Evolutionary conservation across 1,140 invertebrate species (phyloP).

Genomic region (Orussus abietinus): DNA sequence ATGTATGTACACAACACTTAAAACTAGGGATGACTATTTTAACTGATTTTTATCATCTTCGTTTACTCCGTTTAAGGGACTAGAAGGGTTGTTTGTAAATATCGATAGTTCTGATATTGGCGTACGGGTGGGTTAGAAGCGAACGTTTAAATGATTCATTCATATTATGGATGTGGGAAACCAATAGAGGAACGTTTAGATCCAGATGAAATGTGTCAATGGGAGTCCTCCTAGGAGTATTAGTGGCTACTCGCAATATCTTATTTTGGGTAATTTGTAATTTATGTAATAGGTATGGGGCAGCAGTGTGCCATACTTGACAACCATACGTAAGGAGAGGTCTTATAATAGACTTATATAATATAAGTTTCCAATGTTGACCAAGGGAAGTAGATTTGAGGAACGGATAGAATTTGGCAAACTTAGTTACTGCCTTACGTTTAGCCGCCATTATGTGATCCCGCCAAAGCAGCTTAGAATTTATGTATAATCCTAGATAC

Average conservation of each 20-base stretch:
- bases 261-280: conserved; percentile 11
- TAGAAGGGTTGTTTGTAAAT: too few relatives aligned
- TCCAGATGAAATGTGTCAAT: too few relatives aligned
- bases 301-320: conserved; percentile 8
- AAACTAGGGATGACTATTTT: too few relatives aligned
- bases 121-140: too few relatives aligned
- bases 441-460: background rate
- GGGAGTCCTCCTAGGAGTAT: conserved; percentile 1
- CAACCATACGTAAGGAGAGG: conserved; percentile 10
- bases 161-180: too few relatives aligned
- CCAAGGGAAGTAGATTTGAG: conserved; percentile 10
- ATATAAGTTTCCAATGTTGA: conserved; percentile 7
- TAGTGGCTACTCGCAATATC: conserved; percentile 6
- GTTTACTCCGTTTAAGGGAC: too few relatives aligned
- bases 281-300: conserved; percentile 2
- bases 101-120: too few relatives aligned
- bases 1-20: too few relatives aligned
- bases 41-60: too few relatives aligned
- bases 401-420: background rate
- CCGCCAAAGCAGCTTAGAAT: background rate
- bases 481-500: background rate
- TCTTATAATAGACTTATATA: conserved; percentile 13
- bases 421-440: conserved; percentile 5
- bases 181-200: too few relatives aligned
- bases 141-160: too few relatives aligned